Evolutionary conservation across 1,140 invertebrate species (phyloP).

Genomic region (Camponotus vicinus): DNA sequence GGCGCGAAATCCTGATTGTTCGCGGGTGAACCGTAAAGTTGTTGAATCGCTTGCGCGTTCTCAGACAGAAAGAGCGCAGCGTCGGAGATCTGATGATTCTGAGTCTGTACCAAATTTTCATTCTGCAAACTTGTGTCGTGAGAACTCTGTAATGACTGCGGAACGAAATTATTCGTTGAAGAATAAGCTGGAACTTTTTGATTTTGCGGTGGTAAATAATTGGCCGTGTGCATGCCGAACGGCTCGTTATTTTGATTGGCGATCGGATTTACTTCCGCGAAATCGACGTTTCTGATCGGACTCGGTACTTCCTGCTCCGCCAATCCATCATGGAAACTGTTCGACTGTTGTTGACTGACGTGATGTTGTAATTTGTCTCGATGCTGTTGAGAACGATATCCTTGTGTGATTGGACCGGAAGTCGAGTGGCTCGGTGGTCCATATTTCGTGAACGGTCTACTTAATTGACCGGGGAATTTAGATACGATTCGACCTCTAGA

Average conservation of each 20-base stretch:
- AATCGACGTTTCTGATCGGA: slow-evolving; percentile 76
- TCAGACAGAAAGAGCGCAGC: slow-evolving; percentile 81
- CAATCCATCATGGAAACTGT: slow-evolving; percentile 55
- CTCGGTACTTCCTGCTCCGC: slow-evolving; percentile 73
- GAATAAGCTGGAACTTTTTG: slow-evolving; percentile 78
- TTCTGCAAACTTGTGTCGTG: slow-evolving; percentile 49
- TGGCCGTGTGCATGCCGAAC: slow-evolving; percentile 79
- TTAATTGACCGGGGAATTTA: slow-evolving; percentile 73
- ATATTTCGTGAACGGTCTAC: slow-evolving; percentile 80
- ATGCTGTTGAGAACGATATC: slow-evolving; percentile 37
- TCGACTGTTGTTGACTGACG: slow-evolving; percentile 64
- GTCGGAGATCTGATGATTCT: slow-evolving; percentile 80
- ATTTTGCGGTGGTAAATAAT: slow-evolving; percentile 84
- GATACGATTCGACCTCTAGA: slow-evolving; percentile 68
- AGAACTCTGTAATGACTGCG: slow-evolving; percentile 8
- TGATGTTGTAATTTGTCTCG: slow-evolving; percentile 63
- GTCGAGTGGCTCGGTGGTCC: slow-evolving; percentile 77
- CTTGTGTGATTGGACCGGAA: slow-evolving; percentile 18
- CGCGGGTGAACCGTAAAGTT: slow-evolving; percentile 80
- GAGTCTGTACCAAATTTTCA: slow-evolving; percentile 70
- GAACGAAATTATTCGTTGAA: slow-evolving; percentile 67
- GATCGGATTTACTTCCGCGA: slow-evolving; percentile 78
- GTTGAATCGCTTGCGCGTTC: slow-evolving; percentile 83
- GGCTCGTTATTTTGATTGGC: slow-evolving; percentile 83
- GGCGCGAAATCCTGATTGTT: slow-evolving; percentile 80